Percentiles rank a stretch among this genome's conserved stretches.
Conservation (phyloP, 2,797 vertebrate species). For the Cryptoblepharus egeriae region DNA sequence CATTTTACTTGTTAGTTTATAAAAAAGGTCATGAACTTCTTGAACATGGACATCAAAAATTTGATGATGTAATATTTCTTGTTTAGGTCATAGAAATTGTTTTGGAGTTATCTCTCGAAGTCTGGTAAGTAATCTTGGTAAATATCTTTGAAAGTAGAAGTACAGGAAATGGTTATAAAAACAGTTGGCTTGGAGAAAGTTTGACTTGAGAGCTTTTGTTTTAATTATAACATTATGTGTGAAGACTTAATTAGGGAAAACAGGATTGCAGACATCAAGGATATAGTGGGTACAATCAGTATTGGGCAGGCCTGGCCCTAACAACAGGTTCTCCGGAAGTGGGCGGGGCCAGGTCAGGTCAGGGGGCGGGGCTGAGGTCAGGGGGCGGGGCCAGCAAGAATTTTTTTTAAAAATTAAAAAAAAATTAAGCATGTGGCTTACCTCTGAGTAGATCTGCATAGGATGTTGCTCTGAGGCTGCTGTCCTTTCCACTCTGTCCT, state of each 20-base stretch:
- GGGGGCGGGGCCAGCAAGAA: no score
- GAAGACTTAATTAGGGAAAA: not conserved
- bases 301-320: no score
- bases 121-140: constrained; percentile 87
- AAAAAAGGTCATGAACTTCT: not conserved
- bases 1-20: not conserved
- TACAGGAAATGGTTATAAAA: not conserved
- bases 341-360: no score
- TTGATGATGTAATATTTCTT: constrained; percentile 66
- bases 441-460: no score
- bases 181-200: not conserved
- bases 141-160: not conserved
- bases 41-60: constrained; percentile 10
- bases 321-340: no score
- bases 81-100: constrained; percentile 90
- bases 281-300: not conserved
- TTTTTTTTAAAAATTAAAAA: no score
- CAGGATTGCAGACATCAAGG: not conserved
- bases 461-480: no score
- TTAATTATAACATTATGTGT: not conserved
- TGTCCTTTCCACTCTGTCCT: no score
- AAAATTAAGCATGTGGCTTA: no score
- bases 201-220: not conserved
- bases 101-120: constrained; percentile 90
- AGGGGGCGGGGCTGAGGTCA: no score